Evolutionary conservation across 1,140 invertebrate species (phyloP).

Genomic region (Hirudo medicinalis): DNA sequence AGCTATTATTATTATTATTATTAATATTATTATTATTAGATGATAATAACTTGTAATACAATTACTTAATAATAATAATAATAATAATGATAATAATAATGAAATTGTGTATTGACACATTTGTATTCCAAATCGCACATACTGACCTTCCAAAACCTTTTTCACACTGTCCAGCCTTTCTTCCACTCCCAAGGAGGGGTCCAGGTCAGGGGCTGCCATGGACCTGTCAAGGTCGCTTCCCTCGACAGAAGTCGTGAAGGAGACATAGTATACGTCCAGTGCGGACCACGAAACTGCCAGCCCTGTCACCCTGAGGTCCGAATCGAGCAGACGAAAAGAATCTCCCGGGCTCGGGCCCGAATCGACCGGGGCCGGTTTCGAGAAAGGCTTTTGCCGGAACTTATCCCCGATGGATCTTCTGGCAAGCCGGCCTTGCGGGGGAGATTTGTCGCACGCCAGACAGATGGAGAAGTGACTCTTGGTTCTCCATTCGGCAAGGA

Average conservation of each 20-base stretch:
- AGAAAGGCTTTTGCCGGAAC: background rate
- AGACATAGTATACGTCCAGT: constrained; percentile 38
- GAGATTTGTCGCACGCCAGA: constrained; percentile 35
- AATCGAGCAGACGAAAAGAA: no score
- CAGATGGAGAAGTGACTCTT: constrained; percentile 33
- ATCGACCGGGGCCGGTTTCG: no score
- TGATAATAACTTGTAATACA: no score
- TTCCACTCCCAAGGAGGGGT: constrained; percentile 27
- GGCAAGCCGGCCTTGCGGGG: background rate
- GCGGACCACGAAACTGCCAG: constrained; percentile 39
- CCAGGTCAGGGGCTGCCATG: constrained; percentile 31
- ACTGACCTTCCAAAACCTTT: constrained; percentile 26
- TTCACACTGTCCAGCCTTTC: constrained; percentile 27
- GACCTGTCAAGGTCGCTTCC: constrained; percentile 30
- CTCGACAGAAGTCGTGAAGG: constrained; percentile 25
- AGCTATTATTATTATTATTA: no score
- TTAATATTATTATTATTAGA: no score
- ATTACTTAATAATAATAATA: no score
- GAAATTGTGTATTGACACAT: no score
- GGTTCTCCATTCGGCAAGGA: constrained; percentile 37
- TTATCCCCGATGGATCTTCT: background rate
- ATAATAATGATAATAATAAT: no score
- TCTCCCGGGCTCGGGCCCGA: no score
- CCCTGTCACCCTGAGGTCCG: constrained; percentile 31
- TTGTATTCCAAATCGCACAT: no score